Evolutionary conservation across 1,140 invertebrate genomes (phyloP).

Genomic region (Drosophila seguyi): DNA sequence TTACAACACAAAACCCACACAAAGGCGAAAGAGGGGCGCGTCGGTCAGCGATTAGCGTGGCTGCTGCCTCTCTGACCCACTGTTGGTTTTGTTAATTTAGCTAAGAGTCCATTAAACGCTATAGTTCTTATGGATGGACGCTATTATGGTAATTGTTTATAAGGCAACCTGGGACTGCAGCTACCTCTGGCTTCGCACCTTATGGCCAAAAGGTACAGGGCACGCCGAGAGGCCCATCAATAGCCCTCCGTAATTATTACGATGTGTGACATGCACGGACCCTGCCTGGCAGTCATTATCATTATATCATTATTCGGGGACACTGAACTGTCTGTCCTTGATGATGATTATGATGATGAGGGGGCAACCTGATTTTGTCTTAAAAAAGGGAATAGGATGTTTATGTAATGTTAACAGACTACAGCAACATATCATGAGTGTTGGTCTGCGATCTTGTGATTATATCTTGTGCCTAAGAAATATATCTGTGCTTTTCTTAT

Average conservation of each 20-base stretch:
- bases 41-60: conserved; percentile 55
- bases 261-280: conserved; percentile 71
- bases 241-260: conserved; percentile 62
- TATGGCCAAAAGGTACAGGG: conserved; percentile 16
- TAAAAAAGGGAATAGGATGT: background rate
- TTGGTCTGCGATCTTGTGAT: background rate
- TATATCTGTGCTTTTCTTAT: background rate
- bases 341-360: conserved; percentile 25
- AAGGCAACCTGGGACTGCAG: conserved; percentile 27
- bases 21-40: conserved; percentile 62
- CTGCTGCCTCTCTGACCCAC: conserved; percentile 16
- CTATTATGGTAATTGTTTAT: conserved; percentile 77
- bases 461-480: no score
- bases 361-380: conserved; percentile 36
- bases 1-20: conserved; percentile 5
- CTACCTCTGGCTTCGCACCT: conserved; percentile 26
- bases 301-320: conserved; percentile 48
- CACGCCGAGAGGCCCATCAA: conserved; percentile 28
- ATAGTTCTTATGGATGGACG: conserved; percentile 63
- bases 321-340: conserved; percentile 54
- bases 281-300: conserved; percentile 58
- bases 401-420: no score
- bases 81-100: conserved; percentile 79
- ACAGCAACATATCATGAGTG: background rate
- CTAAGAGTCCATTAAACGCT: conserved; percentile 80